Evolutionary conservation across 1,140 invertebrate species (phyloP), one percentile per base, ranked within the genome.

Genomic region (Grapholita molesta): DNA sequence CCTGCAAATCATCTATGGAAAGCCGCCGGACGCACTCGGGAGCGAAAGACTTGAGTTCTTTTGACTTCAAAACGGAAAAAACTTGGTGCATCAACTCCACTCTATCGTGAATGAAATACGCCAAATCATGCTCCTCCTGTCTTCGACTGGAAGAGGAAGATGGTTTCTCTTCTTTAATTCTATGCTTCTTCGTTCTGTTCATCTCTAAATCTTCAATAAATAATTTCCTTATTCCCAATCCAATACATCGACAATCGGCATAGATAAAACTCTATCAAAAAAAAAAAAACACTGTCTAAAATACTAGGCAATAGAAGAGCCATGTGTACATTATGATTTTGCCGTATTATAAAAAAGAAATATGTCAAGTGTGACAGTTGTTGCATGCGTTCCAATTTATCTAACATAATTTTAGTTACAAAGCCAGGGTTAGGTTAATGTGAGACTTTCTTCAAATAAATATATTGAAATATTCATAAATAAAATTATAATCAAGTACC

Each of bases 81-180:
- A 94, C 93, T 85, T 95, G 94, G 66, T 94, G 94, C 83, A 95
- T 94, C 52, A 95, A 75, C 75, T 94, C 94, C 0, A 95, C 92
- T 42, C 94, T 83, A 73, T 95, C 94, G 61, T 94, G 93, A 2
- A 94, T 91, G 70, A 94, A 95, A 74, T 94, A 93, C 0, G 93
- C 92, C 67, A 95, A 76, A 71, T 92, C 92, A 35, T 90, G 89
- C 28, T 90, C 87, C 65, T 88, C 78, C 11, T 68, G 68, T 42
- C 64, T 48, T 0, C 38, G 33, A 7, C 71, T 15, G 1, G 81
- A 77, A 4, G 81, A 68, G 1, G 86, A 89, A 0, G 83, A 65
- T 0, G 79, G 71, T 21, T 70, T 71, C 67, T 89, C 86, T 11
- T 68, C 71, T 73, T 90, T 90, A 5, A 88, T 71, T 70, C 71